Conservation (phyloP, 2,797 vertebrate genomes). For the Tolypeutes matacus region DNA sequence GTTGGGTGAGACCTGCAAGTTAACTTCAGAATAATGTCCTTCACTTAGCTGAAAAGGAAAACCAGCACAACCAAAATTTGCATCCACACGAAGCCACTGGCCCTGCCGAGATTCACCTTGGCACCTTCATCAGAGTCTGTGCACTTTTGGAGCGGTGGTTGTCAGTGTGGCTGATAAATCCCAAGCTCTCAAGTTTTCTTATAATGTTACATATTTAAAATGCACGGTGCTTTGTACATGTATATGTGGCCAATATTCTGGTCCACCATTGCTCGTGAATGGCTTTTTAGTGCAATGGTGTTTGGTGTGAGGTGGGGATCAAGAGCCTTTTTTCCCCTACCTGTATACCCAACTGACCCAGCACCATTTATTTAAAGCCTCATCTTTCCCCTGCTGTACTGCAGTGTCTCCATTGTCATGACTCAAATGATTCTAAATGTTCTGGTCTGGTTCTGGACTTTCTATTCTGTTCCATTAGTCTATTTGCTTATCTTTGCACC, state of each 20-base stretch:
- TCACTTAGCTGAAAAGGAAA: background rate
- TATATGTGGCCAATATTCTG: no score
- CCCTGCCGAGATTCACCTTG: background rate
- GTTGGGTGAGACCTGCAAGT: background rate
- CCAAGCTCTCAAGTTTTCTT: background rate
- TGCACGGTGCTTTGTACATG: background rate
- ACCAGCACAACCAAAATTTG: background rate
- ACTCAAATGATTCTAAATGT: background rate
- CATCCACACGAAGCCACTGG: background rate
- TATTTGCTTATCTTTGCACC: background rate
- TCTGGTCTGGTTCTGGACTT: background rate
- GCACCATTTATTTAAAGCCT: no score
- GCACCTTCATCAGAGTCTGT: background rate
- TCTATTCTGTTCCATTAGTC: background rate
- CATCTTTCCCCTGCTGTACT: background rate
- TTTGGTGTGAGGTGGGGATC: background rate
- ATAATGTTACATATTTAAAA: background rate
- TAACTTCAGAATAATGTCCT: background rate
- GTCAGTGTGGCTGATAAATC: background rate
- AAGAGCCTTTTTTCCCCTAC: accelerated
- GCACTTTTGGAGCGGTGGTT: background rate
- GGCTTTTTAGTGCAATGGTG: background rate
- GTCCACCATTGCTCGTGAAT: no score
- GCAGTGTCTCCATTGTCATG: background rate
- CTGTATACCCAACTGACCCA: no score